phyloP scores from a whole-genome alignment of 2,113 vertebrate species.

The Chaenocephalus aceratus region DNA sequence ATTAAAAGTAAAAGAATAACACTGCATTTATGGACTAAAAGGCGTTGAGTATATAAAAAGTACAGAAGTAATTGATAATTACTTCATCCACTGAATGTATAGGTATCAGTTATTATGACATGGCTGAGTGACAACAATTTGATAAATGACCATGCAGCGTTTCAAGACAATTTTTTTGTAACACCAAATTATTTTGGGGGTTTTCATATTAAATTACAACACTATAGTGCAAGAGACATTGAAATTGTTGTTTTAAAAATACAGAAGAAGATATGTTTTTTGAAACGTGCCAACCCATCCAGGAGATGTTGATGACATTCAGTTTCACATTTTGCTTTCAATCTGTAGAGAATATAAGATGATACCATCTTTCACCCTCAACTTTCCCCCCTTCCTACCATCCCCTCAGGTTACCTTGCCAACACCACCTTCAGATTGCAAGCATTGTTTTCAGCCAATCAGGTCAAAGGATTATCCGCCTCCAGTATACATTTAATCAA shows the following conservation, averaged over 20 bases:
- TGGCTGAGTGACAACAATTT: too few relatives aligned
- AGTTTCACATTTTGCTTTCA: background rate
- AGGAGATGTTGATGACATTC: too few relatives aligned
- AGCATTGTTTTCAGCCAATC: slow-evolving; percentile 45
- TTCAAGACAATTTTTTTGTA: too few relatives aligned
- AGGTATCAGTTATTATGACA: too few relatives aligned
- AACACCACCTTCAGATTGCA: slow-evolving; percentile 17
- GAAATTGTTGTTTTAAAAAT: too few relatives aligned
- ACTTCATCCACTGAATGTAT: too few relatives aligned
- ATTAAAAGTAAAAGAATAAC: background rate
- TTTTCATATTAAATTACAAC: too few relatives aligned
- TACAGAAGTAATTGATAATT: background rate
- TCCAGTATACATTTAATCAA: slow-evolving; percentile 47
- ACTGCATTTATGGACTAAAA: background rate
- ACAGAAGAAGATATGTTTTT: too few relatives aligned
- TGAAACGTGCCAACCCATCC: too few relatives aligned
- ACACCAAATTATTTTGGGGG: too few relatives aligned
- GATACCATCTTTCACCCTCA: slow-evolving; percentile 6
- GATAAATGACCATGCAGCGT: too few relatives aligned
- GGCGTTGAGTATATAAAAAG: background rate
- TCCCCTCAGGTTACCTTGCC: slow-evolving; percentile 18
- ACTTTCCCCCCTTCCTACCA: background rate
- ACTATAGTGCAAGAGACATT: too few relatives aligned
- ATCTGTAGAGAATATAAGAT: background rate
- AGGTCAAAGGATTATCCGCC: slow-evolving; percentile 52